Evolutionary conservation across 2,113 vertebrate genomes (phyloP).

Genomic region (Megaceryle maxima): DNA sequence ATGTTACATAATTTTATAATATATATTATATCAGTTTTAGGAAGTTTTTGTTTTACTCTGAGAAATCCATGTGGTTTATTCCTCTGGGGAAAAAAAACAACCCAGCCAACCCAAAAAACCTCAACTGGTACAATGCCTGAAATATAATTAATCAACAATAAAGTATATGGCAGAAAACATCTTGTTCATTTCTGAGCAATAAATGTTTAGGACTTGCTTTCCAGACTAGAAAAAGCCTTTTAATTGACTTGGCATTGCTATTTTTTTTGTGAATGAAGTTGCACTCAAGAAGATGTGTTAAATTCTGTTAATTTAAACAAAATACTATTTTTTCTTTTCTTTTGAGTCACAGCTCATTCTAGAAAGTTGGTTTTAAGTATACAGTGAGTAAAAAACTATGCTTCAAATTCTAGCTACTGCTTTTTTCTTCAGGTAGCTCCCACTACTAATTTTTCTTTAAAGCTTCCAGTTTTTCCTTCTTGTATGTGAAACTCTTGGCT

Average conservation of each 20-base stretch:
- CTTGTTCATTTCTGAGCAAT: background rate
- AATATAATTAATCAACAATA: background rate
- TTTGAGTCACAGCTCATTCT: background rate
- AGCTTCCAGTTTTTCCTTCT: background rate
- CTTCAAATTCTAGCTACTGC: background rate
- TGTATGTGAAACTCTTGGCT: background rate
- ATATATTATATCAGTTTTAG: background rate
- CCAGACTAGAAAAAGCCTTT: background rate
- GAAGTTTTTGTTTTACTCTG: background rate
- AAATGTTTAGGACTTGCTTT: background rate
- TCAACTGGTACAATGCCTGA: background rate
- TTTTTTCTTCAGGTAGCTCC: background rate
- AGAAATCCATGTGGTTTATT: background rate
- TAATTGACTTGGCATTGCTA: background rate
- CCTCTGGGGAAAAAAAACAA: background rate
- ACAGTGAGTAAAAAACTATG: background rate
- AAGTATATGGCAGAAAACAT: background rate
- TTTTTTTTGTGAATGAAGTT: background rate
- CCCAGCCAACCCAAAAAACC: background rate
- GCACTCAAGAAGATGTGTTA: background rate
- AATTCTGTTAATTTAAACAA: background rate
- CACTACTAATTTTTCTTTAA: background rate
- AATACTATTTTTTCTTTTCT: background rate
- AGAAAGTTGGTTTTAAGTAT: background rate
- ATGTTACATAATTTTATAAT: background rate